Evolutionary conservation across 1,140 invertebrate species (phyloP).

Genomic region (Heliconius hermathena): DNA sequence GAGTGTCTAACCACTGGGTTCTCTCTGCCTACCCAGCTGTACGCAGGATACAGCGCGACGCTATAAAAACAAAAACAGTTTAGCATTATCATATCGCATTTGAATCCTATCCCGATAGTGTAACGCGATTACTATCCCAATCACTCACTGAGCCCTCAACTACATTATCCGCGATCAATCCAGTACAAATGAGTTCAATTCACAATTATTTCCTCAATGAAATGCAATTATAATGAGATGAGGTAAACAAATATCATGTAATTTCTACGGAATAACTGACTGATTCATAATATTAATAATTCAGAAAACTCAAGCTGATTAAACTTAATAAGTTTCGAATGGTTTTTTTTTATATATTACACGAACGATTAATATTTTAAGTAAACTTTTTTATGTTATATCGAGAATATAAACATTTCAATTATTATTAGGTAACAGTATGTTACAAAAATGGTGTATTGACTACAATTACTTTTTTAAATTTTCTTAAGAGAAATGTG

Average conservation of each 20-base stretch:
- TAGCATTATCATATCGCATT: background rate
- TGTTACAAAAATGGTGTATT: too few relatives aligned
- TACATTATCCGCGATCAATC: slow-evolving; percentile 28
- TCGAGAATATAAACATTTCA: too few relatives aligned
- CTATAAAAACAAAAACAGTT: background rate
- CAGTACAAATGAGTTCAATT: slow-evolving; percentile 21
- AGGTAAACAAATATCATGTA: slow-evolving; percentile 14
- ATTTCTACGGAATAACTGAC: background rate
- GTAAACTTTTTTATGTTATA: too few relatives aligned
- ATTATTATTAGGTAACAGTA: too few relatives aligned
- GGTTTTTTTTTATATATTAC: background rate
- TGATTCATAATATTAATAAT: slow-evolving; percentile 10
- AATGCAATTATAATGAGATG: slow-evolving; percentile 25
- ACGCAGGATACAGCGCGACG: background rate
- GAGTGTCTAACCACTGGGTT: background rate
- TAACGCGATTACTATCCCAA: background rate
- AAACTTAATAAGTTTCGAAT: background rate
- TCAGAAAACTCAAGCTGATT: background rate
- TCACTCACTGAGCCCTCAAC: slow-evolving; percentile 11
- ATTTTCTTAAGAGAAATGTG: too few relatives aligned
- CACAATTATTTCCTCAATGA: slow-evolving; percentile 27
- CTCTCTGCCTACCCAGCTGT: background rate
- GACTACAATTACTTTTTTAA: too few relatives aligned
- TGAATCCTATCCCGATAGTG: background rate
- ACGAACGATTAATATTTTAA: too few relatives aligned